These are phyloP conservation scores for Drosophila sordidula DNA, from an alignment of 2,888 invertebrate genomes.

Conservation along the genomic window DNA sequence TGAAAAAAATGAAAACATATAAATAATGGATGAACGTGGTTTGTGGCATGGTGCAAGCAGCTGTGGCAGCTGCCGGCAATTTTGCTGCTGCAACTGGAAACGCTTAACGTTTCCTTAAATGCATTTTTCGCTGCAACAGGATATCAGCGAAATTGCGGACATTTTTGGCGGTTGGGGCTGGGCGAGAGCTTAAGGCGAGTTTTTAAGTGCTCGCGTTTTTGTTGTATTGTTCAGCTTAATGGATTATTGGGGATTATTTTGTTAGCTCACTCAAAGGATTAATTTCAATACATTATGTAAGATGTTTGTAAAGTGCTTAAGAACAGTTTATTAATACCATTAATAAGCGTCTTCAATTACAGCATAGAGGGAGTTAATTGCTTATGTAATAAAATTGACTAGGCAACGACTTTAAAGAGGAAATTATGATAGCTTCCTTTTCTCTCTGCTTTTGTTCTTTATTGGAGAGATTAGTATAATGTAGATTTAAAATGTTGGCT, in stretches of 20 bases:
- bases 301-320: constrained; percentile 14
- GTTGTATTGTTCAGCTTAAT: constrained; percentile 32
- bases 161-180: background rate
- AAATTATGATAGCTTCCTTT: too few relatives aligned
- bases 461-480: too few relatives aligned
- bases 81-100: background rate
- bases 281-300: constrained; percentile 11
- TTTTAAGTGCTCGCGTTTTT: constrained; percentile 28
- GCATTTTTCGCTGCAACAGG: constrained; percentile 24
- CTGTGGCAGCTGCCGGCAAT: background rate
- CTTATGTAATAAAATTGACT: too few relatives aligned
- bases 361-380: too few relatives aligned
- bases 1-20: background rate
- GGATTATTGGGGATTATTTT: constrained; percentile 35
- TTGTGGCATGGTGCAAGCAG: constrained; percentile 1
- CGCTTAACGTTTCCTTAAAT: constrained; percentile 2
- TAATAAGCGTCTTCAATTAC: too few relatives aligned
- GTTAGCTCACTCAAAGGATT: constrained; percentile 6
- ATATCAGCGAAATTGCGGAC: constrained; percentile 5
- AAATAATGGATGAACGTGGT: constrained; percentile 8
- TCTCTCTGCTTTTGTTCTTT: too few relatives aligned
- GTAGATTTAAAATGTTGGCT: too few relatives aligned
- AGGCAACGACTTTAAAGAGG: too few relatives aligned
- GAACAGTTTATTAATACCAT: background rate
- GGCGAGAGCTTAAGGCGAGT: constrained; percentile 2